Evolutionary conservation across 1,140 invertebrate genomes (phyloP).

Genomic region (Lepidotrigona ventralis): DNA sequence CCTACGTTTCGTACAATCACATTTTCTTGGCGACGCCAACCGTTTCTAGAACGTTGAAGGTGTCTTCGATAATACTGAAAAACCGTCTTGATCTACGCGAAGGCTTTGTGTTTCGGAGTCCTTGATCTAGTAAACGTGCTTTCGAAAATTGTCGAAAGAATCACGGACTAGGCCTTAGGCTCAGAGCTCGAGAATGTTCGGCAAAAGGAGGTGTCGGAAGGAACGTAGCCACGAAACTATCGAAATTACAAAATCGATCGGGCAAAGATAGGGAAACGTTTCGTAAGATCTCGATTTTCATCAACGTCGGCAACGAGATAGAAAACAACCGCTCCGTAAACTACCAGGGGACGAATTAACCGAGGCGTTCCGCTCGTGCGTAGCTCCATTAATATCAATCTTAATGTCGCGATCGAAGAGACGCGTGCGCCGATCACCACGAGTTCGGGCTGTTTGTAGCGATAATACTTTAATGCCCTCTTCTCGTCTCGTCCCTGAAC

Average conservation of each 20-base stretch:
- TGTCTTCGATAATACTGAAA: too few relatives aligned
- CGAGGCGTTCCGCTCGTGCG: not conserved
- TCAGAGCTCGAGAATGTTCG: too few relatives aligned
- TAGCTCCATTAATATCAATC: conserved; percentile 40
- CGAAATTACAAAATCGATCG: not conserved
- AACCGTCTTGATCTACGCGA: too few relatives aligned
- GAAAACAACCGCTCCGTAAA: conserved; percentile 12
- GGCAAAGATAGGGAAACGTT: not conserved
- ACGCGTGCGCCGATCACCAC: not conserved
- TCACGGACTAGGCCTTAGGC: too few relatives aligned
- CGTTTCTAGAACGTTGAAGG: too few relatives aligned
- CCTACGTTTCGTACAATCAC: too few relatives aligned
- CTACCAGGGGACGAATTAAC: conserved; percentile 20
- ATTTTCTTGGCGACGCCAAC: too few relatives aligned
- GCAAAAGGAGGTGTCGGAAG: too few relatives aligned
- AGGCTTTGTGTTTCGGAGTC: too few relatives aligned
- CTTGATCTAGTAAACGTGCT: too few relatives aligned
- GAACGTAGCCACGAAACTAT: not conserved
- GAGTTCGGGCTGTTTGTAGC: conserved; percentile 6
- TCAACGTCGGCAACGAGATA: not conserved
- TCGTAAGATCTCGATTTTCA: not conserved
- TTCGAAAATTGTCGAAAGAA: too few relatives aligned
- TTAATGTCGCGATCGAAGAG: conserved; percentile 15
- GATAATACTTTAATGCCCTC: conserved; percentile 28
- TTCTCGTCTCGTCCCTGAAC: not conserved